Evolutionary conservation across 92 coral and sea anemone species (phyloP).

Genomic region (Parazoanthus darwini): DNA sequence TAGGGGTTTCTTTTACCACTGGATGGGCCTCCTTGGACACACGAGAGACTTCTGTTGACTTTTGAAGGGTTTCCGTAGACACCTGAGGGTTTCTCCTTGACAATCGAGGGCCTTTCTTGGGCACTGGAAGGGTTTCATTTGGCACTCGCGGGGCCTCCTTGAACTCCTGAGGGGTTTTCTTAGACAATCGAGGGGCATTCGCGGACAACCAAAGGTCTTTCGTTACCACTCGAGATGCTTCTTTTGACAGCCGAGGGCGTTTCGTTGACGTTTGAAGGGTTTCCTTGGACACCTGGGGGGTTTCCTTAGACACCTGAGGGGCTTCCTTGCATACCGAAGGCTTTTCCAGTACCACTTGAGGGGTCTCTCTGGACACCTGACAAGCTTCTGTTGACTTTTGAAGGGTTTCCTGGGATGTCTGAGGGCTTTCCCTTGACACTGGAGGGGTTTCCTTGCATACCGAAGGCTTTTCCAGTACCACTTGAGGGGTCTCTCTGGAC

Average conservation of each 20-base stretch:
- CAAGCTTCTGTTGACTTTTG: background rate
- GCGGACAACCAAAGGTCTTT: background rate
- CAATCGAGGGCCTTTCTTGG: background rate
- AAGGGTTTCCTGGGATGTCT: background rate
- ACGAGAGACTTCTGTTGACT: background rate
- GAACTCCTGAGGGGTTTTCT: background rate
- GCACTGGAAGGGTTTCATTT: background rate
- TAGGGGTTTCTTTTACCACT: background rate
- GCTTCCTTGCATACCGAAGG: background rate
- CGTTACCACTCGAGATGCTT: background rate
- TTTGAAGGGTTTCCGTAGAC: background rate
- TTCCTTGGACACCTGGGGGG: background rate
- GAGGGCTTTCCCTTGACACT: background rate
- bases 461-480: background rate
- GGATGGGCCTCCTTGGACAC: too few relatives aligned
- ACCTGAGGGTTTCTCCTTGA: background rate
- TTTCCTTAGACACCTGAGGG: background rate
- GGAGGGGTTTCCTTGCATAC: background rate
- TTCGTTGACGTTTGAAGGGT: background rate
- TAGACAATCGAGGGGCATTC: background rate
- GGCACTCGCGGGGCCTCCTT: background rate
- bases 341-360: background rate
- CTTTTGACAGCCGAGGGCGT: background rate
- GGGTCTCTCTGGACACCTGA: too few relatives aligned
- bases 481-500: too few relatives aligned